Evolutionary conservation across 2,888 invertebrate genomes (phyloP), one percentile per base, ranked within the genome.

Genomic region (Heliconius charithonia): DNA sequence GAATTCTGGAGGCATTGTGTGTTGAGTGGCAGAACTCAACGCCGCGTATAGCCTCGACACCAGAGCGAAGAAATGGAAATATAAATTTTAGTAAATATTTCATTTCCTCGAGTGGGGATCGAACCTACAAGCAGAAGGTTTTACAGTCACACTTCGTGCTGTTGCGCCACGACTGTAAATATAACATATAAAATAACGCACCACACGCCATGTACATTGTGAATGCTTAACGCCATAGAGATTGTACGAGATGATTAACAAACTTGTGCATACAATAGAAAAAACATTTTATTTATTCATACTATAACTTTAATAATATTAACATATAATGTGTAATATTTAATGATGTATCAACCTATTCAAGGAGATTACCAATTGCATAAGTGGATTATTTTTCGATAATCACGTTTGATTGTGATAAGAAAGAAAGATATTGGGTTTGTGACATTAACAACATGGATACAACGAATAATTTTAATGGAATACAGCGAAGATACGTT

Each of bases 341-440:
- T 67, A n/a, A 25, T 41, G n/a, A 69, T 41, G 41, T 41, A n/a
- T 45, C 69, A 16, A 69, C 25, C 25, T 45, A 41, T 69, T 45
- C 69, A 69, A 69, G 69, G 41, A 69, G 69, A 69, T 41, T 69
- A 69, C 69, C 25, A 69, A 69, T 41, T 41, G 25, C 69, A 69
- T 45, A 25, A 41, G 41, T 69, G 9, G 16, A 25, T 45, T 37
- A 37, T 67, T 45, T 41, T 25, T 45, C 25, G 41, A 69, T 69
- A 45, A 69, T 7, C 25, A 69, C 41, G 69, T 69, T 67, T 41
- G 41, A 37, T 67, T 67, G 12, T 37, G 67, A 67, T 67, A 67
- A 41, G 13, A 37, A 6, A 41, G 13, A 19, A 51, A 51, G n/a
- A 25, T 62, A 37, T 4, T n/a, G 69, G 7, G 25, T 25, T 69